A percentile compares a stretch with the other conserved stretches of the same genome.
Evolutionary conservation across 2,113 vertebrate species (phyloP).

Genomic region (Thamnaconus septentrionalis): DNA sequence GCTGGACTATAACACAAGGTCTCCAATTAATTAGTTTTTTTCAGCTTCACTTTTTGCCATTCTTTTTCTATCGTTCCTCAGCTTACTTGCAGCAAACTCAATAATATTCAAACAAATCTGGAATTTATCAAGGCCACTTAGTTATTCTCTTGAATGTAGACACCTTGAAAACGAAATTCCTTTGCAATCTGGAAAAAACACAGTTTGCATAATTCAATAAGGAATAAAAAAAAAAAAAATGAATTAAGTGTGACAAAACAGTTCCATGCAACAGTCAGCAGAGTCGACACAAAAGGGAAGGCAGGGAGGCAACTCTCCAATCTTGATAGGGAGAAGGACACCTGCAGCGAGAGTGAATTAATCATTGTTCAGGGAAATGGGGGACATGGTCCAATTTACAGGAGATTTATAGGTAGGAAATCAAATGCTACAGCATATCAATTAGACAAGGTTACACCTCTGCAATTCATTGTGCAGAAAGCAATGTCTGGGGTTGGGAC

Average conservation of each 20-base stretch:
- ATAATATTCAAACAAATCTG: too few relatives aligned
- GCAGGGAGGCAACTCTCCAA: slow-evolving; percentile 4
- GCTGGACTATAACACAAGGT: too few relatives aligned
- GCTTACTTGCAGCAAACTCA: too few relatives aligned
- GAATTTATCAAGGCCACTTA: too few relatives aligned
- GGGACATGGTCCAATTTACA: slow-evolving; percentile 37
- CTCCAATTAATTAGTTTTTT: too few relatives aligned
- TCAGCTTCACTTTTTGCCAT: too few relatives aligned
- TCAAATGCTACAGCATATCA: slow-evolving; percentile 56
- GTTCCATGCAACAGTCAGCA: slow-evolving; percentile 18
- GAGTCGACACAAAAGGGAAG: slow-evolving; percentile 4
- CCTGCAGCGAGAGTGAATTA: slow-evolving; percentile 38
- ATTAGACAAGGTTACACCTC: slow-evolving; percentile 55
- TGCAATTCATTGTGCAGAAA: slow-evolving; percentile 23
- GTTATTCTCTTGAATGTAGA: slow-evolving; percentile 3
- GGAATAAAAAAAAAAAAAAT: slow-evolving; percentile 25
- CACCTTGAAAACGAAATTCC: slow-evolving; percentile 15
- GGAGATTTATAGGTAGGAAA: slow-evolving; percentile 55
- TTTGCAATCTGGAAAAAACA: slow-evolving; percentile 25
- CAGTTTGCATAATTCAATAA: background rate
- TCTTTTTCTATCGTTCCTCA: too few relatives aligned
- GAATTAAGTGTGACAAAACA: slow-evolving; percentile 22
- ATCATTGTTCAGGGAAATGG: slow-evolving; percentile 50
- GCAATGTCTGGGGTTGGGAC: slow-evolving; percentile 15
- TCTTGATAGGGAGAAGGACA: slow-evolving; percentile 49